phyloP scores from a whole-genome alignment of 2,888 invertebrate genomes.

The Gastracanthus pulcherrimus region DNA sequence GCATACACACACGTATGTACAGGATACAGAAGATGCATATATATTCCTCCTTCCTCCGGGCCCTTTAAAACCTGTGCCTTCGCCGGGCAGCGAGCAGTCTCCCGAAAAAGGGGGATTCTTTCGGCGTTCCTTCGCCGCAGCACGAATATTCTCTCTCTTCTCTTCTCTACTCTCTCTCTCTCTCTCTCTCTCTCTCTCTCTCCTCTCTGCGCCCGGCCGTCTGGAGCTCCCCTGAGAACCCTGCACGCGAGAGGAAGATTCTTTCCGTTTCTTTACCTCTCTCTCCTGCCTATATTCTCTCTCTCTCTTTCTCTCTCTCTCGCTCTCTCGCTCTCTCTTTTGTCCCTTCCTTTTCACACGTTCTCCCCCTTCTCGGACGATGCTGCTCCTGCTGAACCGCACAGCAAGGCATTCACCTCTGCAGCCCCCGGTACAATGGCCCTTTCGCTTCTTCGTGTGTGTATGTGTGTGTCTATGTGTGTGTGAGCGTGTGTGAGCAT shows the following conservation, averaged over 20 bases:
- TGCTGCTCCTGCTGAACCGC: neutral
- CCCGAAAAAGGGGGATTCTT: conserved; percentile 1
- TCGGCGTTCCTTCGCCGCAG: neutral
- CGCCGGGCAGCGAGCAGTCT: too few species aligned
- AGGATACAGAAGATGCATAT: too few species aligned
- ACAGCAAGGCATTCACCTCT: conserved; percentile 50
- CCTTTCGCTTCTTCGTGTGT: too few species aligned
- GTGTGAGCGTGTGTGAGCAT: too few species aligned
- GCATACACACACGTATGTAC: too few species aligned
- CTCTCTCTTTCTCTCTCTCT: conserved; percentile 28
- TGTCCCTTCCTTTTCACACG: conserved; percentile 57
- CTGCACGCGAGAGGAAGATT: conserved; percentile 40
- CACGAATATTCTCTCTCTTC: neutral
- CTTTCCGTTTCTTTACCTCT: conserved; percentile 37
- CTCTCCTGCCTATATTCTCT: conserved; percentile 22
- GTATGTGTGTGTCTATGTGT: too few species aligned
- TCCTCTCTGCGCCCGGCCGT: neutral
- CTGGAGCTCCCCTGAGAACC: conserved; percentile 40
- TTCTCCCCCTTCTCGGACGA: conserved; percentile 45
- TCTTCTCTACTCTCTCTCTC: too few species aligned
- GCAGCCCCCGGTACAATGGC: conserved; percentile 37
- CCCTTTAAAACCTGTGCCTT: conserved; percentile 40
- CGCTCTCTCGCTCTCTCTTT: conserved; percentile 33
- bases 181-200: neutral
- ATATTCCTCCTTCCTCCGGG: too few species aligned